Evolutionary conservation across 2,113 vertebrate species (phyloP).

Genomic region (Podarcis cretensis): DNA sequence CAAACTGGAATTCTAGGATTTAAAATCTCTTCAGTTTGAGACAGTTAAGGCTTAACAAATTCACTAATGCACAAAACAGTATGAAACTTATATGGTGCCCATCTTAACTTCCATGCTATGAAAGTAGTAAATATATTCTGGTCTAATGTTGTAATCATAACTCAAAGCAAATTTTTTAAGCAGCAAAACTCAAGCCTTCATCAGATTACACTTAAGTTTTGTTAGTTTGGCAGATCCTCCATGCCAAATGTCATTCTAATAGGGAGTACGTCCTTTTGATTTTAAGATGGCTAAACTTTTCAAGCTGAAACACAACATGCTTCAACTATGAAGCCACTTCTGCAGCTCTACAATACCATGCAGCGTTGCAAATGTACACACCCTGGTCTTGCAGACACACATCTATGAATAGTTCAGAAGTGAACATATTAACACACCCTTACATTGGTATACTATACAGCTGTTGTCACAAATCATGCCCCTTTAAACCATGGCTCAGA

Average conservation of each 20-base stretch:
- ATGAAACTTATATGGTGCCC: background rate
- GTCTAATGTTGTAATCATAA: background rate
- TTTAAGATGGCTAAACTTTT: background rate
- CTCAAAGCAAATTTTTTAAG: background rate
- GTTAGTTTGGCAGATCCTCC: background rate
- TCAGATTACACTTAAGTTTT: background rate
- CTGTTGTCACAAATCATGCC: fast-evolving
- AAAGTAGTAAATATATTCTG: background rate
- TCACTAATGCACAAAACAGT: background rate
- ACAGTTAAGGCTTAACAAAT: background rate
- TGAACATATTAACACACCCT: background rate
- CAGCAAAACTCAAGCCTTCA: background rate
- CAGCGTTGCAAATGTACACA: background rate
- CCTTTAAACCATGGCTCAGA: background rate
- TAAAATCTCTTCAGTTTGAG: too few relatives aligned
- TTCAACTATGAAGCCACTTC: background rate
- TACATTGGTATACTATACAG: background rate
- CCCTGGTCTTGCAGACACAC: background rate
- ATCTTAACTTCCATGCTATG: background rate
- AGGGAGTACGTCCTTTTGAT: background rate
- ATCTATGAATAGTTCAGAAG: background rate
- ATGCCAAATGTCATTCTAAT: background rate
- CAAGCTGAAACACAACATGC: background rate
- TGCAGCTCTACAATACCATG: background rate
- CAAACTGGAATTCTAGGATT: too few relatives aligned